A percentile compares a stretch with the other conserved stretches of the same genome.
These are phyloP conservation scores for Urechis unicinctus DNA, from an alignment of 2,888 invertebrate genomes.

Conservation along the genomic window DNA sequence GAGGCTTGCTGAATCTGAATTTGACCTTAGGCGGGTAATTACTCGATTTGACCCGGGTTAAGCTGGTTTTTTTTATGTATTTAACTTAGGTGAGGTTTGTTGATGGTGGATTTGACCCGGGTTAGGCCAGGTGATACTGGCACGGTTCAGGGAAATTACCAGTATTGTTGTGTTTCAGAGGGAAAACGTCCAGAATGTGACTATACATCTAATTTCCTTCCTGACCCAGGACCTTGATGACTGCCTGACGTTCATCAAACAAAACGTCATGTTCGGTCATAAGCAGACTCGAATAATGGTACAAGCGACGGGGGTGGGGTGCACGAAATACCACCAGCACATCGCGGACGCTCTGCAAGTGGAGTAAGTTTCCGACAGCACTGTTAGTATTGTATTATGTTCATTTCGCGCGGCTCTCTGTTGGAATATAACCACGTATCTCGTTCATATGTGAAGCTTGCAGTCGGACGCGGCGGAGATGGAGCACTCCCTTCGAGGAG, in stretches of 20 bases:
- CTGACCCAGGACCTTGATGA: neutral
- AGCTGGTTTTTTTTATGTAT: too few relatives aligned
- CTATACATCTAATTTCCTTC: neutral
- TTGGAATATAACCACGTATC: neutral
- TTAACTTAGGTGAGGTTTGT: too few relatives aligned
- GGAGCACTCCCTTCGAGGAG: conserved; percentile 11
- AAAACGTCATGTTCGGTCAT: neutral
- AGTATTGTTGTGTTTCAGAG: too few relatives aligned
- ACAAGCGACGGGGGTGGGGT: conserved; percentile 16
- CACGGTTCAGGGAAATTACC: too few relatives aligned
- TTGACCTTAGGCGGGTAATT: too few relatives aligned
- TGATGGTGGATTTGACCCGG: too few relatives aligned
- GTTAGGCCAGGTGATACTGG: too few relatives aligned
- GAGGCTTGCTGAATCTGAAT: too few relatives aligned
- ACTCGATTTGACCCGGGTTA: too few relatives aligned
- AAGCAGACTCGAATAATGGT: neutral
- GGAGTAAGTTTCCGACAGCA: neutral
- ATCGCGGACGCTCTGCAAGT: conserved; percentile 7
- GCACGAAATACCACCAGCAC: conserved; percentile 12
- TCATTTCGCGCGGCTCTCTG: too few relatives aligned
- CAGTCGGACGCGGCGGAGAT: conserved; percentile 11
- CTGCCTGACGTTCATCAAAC: neutral
- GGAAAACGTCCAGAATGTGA: too few relatives aligned
- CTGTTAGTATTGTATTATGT: too few relatives aligned
- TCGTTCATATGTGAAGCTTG: conserved; percentile 10